Conservation (phyloP, 2,113 vertebrate species). For the Zosterops lateralis region DNA sequence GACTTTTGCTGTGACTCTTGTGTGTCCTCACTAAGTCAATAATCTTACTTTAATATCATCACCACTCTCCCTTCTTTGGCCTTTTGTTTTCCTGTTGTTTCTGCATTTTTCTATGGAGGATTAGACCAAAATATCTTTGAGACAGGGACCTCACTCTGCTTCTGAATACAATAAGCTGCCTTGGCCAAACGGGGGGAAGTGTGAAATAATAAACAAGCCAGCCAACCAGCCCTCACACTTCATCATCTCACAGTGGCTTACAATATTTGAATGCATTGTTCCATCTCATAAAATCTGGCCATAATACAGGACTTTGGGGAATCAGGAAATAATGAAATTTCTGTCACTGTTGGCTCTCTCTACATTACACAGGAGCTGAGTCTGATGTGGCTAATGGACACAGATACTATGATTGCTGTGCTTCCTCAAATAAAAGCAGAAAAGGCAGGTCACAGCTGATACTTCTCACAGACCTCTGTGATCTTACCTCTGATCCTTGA, state of each 20-base stretch:
- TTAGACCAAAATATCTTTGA: not conserved
- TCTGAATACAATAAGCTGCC: not conserved
- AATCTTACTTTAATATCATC: not conserved
- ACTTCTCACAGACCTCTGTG: not conserved
- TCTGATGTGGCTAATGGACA: not conserved
- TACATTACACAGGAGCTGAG: not conserved
- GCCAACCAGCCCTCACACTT: not conserved
- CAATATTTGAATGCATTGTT: conserved; percentile 29
- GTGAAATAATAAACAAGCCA: conserved; percentile 32
- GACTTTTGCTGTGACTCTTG: not conserved
- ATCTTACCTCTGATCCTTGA: not conserved
- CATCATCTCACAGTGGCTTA: conserved; percentile 9
- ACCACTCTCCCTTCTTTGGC: not conserved
- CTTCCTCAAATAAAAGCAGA: not conserved
- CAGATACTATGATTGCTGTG: not conserved
- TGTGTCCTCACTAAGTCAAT: not conserved
- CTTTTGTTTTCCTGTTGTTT: not conserved
- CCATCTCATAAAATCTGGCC: conserved; percentile 37
- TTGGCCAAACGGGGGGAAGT: not conserved
- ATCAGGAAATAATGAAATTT: conserved; percentile 35
- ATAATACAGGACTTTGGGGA: conserved; percentile 11
- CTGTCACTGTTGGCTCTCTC: not conserved
- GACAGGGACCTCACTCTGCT: not conserved
- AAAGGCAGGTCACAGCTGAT: not conserved
- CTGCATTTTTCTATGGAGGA: not conserved